Evolutionary conservation across 2,888 invertebrate genomes (phyloP), one percentile per base, ranked within the genome.

Genomic region (Metalampra italica): DNA sequence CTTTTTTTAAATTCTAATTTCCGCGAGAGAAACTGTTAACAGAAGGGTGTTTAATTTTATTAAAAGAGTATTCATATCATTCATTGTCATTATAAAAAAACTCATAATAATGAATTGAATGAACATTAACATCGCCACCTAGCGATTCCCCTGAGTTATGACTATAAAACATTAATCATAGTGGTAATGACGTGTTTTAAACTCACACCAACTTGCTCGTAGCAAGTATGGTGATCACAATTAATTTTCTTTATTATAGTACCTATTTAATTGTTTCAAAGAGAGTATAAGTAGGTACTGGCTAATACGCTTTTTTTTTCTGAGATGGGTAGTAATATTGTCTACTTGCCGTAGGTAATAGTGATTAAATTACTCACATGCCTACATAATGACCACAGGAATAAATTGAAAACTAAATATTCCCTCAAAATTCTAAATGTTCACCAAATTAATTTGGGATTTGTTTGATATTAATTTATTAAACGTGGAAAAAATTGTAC

Each of bases 71-170:
- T 60, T 57, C 57, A 57, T 59, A 57, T 53, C 52, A 52, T 52
- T 53, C 45, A 48, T 49, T 55, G 47, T 47, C n/a, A n/a, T n/a
- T 30, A 57, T 55, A 60, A 64, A 64, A 64, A 55, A 60, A 59
- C 48, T 63, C 61, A 66, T 76, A 76, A 79, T 81, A 75, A 79
- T 68, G 70, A 78, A 82, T 80, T 75, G 70, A 73, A 73, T 71
- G 66, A 64, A 64, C 74, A 77, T 79, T 79, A 79, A 56, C 66
- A 62, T 67, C 70, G 66, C 69, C 81, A 78, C 81, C 76, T 79
- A 71, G 46, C 53, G 63, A 59, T 59, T 73, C 77, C 80, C 78
- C 64, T 62, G 74, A 60, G 74, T 53, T 58, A 57, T 56, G 58
- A 57, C 61, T 54, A 58, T 65, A 57, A 52, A 54, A 64, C 78